Percentiles rank a stretch among this genome's conserved stretches.
These are phyloP conservation scores for Sebastes fasciatus DNA, from an alignment of 2,113 vertebrate species.

Conservation along the genomic window DNA sequence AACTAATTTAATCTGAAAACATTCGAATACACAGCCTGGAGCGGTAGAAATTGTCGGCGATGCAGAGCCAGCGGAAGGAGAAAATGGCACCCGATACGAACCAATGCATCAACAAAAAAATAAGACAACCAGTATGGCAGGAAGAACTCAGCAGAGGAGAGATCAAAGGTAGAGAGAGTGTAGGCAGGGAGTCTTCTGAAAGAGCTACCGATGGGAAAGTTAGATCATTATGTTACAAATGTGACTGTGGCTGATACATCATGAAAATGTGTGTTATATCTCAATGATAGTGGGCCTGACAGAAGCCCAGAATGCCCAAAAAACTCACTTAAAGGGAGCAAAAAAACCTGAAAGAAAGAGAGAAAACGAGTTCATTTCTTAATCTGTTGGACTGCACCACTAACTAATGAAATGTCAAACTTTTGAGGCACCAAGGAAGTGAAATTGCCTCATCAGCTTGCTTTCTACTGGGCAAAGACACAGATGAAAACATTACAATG, in stretches of 20 bases:
- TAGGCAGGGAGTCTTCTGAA: constrained; percentile 15
- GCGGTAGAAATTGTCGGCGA: constrained; percentile 49
- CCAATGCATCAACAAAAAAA: constrained; percentile 25
- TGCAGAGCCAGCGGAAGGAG: constrained; percentile 35
- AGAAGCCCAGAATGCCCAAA: neutral
- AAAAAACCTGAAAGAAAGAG: neutral
- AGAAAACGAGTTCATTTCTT: neutral
- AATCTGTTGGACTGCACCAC: constrained; percentile 18
- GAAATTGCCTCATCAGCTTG: constrained; percentile 28
- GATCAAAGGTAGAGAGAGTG: constrained; percentile 38
- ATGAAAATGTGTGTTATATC: neutral
- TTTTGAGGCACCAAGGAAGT: constrained; percentile 14
- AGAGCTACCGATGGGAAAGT: constrained; percentile 14
- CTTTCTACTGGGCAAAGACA: constrained; percentile 29
- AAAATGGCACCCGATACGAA: constrained; percentile 54
- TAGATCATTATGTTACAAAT: constrained; percentile 26
- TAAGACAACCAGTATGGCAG: neutral
- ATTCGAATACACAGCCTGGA: constrained; percentile 45
- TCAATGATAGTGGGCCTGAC: neutral
- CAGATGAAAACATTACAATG: constrained; percentile 27
- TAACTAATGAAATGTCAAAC: constrained; percentile 48
- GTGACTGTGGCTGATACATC: constrained; percentile 6
- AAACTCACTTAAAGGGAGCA: neutral
- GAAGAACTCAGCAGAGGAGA: constrained; percentile 20
- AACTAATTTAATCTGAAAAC: constrained; percentile 66